These are phyloP conservation scores for Hemicordylus capensis DNA, from an alignment of 2,113 vertebrate species.

Conservation along the genomic window DNA sequence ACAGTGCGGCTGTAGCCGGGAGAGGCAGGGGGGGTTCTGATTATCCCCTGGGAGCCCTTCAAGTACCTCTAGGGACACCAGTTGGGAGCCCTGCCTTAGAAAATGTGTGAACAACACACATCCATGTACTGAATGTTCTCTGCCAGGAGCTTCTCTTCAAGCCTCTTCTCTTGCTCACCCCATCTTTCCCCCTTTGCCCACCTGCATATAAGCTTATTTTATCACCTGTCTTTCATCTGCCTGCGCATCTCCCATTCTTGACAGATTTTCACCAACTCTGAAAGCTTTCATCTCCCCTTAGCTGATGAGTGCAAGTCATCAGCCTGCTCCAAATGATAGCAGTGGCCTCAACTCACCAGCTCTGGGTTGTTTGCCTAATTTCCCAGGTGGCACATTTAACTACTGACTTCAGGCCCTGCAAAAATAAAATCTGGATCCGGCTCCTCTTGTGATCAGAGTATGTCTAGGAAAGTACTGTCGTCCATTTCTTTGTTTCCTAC, in stretches of 20 bases:
- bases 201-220: constrained; percentile 61
- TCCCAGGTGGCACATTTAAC: constrained; percentile 62
- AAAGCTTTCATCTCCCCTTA: constrained; percentile 69
- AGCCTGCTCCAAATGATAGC: constrained; percentile 67
- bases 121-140: background rate
- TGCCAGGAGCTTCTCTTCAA: constrained; percentile 42
- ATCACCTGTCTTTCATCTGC: constrained; percentile 71
- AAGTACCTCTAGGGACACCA: too few relatives aligned
- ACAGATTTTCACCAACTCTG: constrained; percentile 67
- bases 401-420: constrained; percentile 35
- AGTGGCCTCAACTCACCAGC: constrained; percentile 59
- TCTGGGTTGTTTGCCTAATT: constrained; percentile 71
- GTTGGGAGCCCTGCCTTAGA: too few relatives aligned
- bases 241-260: constrained; percentile 59
- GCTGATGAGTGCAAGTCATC: constrained; percentile 54
- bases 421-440: background rate
- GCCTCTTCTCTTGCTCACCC: constrained; percentile 1
- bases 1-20: too few relatives aligned
- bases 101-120: too few relatives aligned
- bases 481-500: too few relatives aligned
- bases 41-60: too few relatives aligned
- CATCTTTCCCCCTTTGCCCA: constrained; percentile 15
- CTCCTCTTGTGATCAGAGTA: background rate
- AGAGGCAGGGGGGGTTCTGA: too few relatives aligned
- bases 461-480: too few relatives aligned